Base-by-base conservation (phyloP, 1,140 invertebrate genomes). In the Lepidotrigona ventralis region DNA sequence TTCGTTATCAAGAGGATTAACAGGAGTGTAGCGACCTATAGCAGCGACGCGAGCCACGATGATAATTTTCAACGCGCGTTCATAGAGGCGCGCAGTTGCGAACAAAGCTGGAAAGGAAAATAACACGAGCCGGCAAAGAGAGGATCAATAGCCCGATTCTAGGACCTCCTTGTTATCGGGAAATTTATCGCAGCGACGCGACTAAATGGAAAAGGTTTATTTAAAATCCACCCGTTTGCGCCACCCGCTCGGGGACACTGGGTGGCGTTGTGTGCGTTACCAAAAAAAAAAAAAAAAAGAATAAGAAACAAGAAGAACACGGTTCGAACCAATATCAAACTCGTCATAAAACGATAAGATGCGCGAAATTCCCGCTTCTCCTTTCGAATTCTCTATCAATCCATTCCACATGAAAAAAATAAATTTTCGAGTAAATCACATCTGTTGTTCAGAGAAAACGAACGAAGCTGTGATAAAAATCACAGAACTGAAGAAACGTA, bases 131-230 rank as follows among this genome's bases (percentile, higher is more conserved):
- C 1, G n/a, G 51, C 56, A 39, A 46, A 72, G 70, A 29, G 66
- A 11, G 68, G 11, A 80, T 72, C 79, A 21, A 80, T 80, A 23
- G 79, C 19, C 19, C 69, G 69, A 80, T 80, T 80, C 70, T 33
- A 21, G 69, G 54, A n/a, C 23, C 15, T 73, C 39, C 69, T 80
- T 63, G 79, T 80, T 80, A 51, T 26, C 56, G 69, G 79, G 19
- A 79, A 73, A 80, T 80, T 80, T 80, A 80, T 70, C 79, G 68
- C 68, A 33, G 60, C 54, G 78, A 70, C 66, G 33, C 68, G 71
- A 73, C 73, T 73, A 80, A 73, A 73, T 26, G 5, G 26, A n/a
- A 64, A 8, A 23, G 70, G n/a, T 70, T 70, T 53, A 33, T 53
- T 72, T 51, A 63, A 72, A 73, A 53, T 73, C n/a, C 15, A 11